Evolutionary conservation across 2,888 invertebrate species (phyloP), one percentile per base, ranked within the genome.

Genomic region (Adelphocoris suturalis): DNA sequence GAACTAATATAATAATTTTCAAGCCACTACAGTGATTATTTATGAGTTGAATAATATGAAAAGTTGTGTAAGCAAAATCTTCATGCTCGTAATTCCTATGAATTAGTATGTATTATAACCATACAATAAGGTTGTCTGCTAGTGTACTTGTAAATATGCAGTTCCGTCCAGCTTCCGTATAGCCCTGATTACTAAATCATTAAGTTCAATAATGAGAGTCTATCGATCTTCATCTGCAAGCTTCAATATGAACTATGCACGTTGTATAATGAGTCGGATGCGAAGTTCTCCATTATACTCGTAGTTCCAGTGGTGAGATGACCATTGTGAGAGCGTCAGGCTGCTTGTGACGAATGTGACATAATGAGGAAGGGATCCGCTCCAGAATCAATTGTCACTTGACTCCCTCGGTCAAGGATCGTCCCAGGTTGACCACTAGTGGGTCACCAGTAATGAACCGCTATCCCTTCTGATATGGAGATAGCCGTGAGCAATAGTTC

Each of bases 281-380:
- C 16, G n/a, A n/a, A n/a, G n/a, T n/a, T n/a, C n/a, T n/a, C 52
- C 52, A 52, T 52, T 52, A 16, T 16, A 16, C 37, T 37, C 37
- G 37, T 7, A 52, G 14, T 52, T 5, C 13, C 52, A 52, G 12
- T 11, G 13, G 16, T 5, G 52, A 52, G 52, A 16, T 52, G 12
- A 3, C 52, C 16, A 52, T 52, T 52, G 52, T 5, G 52, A 52
- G 52, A 11, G 5, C 52, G 52, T 68, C 68, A 23, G 7, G 19
- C 5, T 19, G 68, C n/a, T 23, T 12, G 78, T 78, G 78, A 78
- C 78, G 37, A 78, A 78, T 78, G 78, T 78, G 78, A 78, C 78
- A 78, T 78, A 78, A 78, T 78, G 78, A 78, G 78, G 78, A 78
- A 78, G 78, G 47, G 78, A 78, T 47, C 78, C 19, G 68, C 68